A percentile compares a stretch with the other conserved stretches of the same genome.
These are phyloP conservation scores for Linepithema humile DNA, from an alignment of 1,140 invertebrate genomes.

Conservation along the genomic window DNA sequence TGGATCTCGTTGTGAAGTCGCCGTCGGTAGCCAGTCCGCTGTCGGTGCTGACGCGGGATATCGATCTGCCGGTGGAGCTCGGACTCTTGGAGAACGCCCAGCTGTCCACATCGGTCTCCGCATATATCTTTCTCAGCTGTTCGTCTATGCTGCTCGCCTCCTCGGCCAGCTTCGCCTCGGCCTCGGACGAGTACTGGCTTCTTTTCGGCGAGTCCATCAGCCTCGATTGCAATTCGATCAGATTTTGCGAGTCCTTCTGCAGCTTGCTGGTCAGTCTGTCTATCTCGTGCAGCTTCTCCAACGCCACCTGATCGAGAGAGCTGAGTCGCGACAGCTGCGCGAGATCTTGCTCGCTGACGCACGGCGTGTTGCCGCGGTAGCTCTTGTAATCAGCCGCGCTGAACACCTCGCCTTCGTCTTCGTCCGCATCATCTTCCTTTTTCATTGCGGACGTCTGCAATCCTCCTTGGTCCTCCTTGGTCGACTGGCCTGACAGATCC, in stretches of 20 bases:
- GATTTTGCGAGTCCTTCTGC: conserved; percentile 91
- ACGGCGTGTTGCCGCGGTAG: conserved; percentile 90
- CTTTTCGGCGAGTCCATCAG: conserved; percentile 86
- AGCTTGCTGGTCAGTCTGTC: conserved; percentile 90
- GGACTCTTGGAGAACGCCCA: conserved; percentile 89
- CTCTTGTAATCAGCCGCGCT: conserved; percentile 92
- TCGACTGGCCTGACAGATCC: conserved; percentile 72
- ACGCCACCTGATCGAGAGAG: conserved; percentile 90
- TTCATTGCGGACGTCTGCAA: conserved; percentile 80
- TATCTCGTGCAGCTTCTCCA: conserved; percentile 91
- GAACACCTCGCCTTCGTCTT: conserved; percentile 88
- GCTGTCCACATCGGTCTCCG: conserved; percentile 87
- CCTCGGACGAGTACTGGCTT: conserved; percentile 84
- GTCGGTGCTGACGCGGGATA: conserved; percentile 82
- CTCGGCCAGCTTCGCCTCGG: conserved; percentile 86
- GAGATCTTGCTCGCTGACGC: conserved; percentile 91
- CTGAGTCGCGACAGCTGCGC: conserved; percentile 90
- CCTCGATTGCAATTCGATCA: conserved; percentile 90
- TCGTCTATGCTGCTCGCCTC: conserved; percentile 89
- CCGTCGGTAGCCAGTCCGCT: conserved; percentile 82
- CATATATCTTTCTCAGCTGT: conserved; percentile 88
- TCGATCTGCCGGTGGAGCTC: conserved; percentile 79
- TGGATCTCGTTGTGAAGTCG: conserved; percentile 82
- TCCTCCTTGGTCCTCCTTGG: conserved; percentile 82
- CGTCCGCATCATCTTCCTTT: conserved; percentile 79